A percentile compares a stretch with the other conserved stretches of the same genome.
Conservation (phyloP, 2,113 vertebrate species). For the Puntigrus tetrazona region DNA sequence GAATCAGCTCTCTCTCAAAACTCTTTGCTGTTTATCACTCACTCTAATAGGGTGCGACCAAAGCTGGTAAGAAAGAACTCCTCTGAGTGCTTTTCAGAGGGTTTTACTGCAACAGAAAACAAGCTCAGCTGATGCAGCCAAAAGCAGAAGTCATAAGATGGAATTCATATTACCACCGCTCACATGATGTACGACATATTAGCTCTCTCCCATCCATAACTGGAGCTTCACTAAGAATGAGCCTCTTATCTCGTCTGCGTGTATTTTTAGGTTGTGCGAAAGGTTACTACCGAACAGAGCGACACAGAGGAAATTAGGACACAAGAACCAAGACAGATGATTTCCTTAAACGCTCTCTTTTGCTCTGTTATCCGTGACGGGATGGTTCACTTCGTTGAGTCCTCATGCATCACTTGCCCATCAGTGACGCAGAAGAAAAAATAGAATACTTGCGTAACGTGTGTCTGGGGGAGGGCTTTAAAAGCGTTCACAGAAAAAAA, state of each 20-base stretch:
- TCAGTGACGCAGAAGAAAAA: background rate
- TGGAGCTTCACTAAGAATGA: background rate
- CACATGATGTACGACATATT: slow-evolving; percentile 18
- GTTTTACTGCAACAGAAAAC: slow-evolving; percentile 2
- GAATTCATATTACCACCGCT: background rate
- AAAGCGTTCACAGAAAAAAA: background rate
- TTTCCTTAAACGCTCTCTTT: background rate
- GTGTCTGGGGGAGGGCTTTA: background rate
- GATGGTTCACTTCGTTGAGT: background rate
- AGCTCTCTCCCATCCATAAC: slow-evolving; percentile 1
- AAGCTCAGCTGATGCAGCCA: slow-evolving; percentile 27
- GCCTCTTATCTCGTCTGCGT: background rate
- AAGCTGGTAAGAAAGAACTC: background rate
- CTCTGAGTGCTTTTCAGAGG: background rate
- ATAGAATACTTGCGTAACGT: background rate
- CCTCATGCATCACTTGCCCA: background rate
- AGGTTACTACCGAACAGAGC: slow-evolving; percentile 36
- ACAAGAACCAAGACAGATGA: slow-evolving; percentile 41
- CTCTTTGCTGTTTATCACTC: background rate
- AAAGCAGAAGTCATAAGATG: slow-evolving; percentile 26
- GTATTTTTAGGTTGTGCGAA: slow-evolving; percentile 39
- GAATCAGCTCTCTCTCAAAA: background rate
- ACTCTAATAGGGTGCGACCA: background rate
- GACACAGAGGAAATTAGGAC: slow-evolving; percentile 37
- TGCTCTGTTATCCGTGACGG: background rate